phyloP scores from a whole-genome alignment of 2,113 vertebrate genomes.

The Cichladusa arquata region DNA sequence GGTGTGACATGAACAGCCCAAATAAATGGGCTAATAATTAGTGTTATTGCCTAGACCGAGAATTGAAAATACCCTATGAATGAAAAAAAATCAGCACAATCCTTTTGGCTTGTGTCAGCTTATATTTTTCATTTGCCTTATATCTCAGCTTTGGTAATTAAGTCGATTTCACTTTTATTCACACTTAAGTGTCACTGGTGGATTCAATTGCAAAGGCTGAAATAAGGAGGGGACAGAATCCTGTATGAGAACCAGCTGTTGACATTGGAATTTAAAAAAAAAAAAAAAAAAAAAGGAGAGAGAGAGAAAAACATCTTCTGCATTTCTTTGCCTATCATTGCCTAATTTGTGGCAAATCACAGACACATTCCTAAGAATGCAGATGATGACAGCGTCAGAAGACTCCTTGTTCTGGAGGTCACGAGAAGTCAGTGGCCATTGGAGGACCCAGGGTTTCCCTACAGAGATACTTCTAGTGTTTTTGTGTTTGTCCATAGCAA shows the following conservation, averaged over 20 bases:
- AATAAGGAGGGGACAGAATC: not conserved
- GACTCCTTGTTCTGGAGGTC: not conserved
- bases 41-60: not conserved
- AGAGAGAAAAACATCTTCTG: not conserved
- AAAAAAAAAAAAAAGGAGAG: not conserved
- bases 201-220: not conserved
- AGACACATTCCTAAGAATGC: not conserved
- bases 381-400: not conserved
- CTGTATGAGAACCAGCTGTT: conserved; percentile 21
- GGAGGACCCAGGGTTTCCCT: not conserved
- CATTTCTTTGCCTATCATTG: not conserved
- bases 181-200: not conserved
- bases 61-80: not conserved
- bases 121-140: not conserved
- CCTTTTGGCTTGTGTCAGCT: not conserved
- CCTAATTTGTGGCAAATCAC: conserved; percentile 2
- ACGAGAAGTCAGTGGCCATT: not conserved
- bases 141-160: not conserved
- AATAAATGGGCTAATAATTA: not conserved
- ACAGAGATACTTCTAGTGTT: not conserved
- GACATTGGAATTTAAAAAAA: not conserved
- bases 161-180: not conserved
- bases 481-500: not conserved
- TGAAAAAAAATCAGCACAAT: not conserved
- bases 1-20: not conserved